phyloP scores from a whole-genome alignment of 2,797 vertebrate species.

The Muraenolepis orangiensis region DNA sequence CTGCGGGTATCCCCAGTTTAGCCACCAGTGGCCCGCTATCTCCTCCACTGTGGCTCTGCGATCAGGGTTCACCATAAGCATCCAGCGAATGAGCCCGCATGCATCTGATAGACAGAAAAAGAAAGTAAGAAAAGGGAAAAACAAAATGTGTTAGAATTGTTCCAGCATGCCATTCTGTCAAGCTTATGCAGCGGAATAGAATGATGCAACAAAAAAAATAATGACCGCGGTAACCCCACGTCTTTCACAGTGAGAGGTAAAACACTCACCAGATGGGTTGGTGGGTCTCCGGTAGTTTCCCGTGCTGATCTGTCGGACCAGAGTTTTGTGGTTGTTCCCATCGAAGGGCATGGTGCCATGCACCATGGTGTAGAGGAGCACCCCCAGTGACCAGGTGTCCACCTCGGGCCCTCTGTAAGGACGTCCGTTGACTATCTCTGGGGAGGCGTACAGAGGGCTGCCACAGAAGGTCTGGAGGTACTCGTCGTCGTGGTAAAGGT shows the following conservation, averaged over 20 bases:
- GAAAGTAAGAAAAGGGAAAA: not conserved
- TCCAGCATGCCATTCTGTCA: not conserved
- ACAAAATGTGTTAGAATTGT: not conserved
- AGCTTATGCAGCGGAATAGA: not conserved
- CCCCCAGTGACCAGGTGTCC: conserved; percentile 96
- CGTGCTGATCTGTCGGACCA: conserved; percentile 90
- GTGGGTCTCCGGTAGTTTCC: conserved; percentile 88
- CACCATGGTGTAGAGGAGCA: conserved; percentile 91
- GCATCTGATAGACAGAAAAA: conserved; percentile 77
- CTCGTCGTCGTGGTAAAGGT: conserved; percentile 84
- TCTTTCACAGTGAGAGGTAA: not conserved
- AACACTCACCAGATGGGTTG: conserved; percentile 83
- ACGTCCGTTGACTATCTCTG: conserved; percentile 92
- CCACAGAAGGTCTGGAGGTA: conserved; percentile 93
- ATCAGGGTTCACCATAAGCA: conserved; percentile 96
- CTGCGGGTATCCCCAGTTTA: conserved; percentile 91
- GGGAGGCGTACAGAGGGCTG: conserved; percentile 93
- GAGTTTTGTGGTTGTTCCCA: conserved; percentile 83
- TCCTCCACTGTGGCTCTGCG: conserved; percentile 91
- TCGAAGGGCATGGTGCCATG: conserved; percentile 96
- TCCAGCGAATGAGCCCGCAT: conserved; percentile 95
- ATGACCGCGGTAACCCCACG: not conserved
- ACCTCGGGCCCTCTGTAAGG: conserved; percentile 95
- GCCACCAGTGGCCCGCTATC: conserved; percentile 95
- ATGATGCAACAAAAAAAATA: not conserved